phyloP scores from a whole-genome alignment of 2,888 invertebrate genomes.

The Cheilosia vulpina region DNA sequence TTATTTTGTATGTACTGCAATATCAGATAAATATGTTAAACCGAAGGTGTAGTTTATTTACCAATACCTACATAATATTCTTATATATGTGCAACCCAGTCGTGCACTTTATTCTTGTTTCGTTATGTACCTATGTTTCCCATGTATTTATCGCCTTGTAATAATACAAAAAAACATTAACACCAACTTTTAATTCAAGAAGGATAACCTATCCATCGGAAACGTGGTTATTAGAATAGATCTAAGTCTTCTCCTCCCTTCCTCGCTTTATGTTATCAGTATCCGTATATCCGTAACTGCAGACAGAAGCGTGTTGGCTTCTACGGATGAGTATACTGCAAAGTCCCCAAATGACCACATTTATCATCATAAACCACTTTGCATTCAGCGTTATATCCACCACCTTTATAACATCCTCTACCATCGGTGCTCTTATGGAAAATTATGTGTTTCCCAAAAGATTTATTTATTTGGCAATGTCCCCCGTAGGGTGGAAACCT shows the following conservation, averaged over 20 bases:
- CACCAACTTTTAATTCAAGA: slow-evolving; percentile 40
- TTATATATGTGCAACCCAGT: too few species aligned
- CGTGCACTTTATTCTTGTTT: too few species aligned
- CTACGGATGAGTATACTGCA: slow-evolving; percentile 6
- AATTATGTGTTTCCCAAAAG: slow-evolving; percentile 52
- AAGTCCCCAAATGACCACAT: slow-evolving; percentile 54
- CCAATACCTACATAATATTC: too few species aligned
- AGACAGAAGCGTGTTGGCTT: slow-evolving; percentile 27
- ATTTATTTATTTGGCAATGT: slow-evolving; percentile 51
- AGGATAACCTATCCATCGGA: slow-evolving; percentile 20
- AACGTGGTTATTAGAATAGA: background rate
- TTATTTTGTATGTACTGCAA: too few species aligned
- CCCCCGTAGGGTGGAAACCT: background rate
- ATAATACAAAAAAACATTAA: slow-evolving; percentile 26
- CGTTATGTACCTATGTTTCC: too few species aligned
- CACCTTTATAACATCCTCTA: slow-evolving; percentile 7
- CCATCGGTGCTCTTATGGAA: slow-evolving; percentile 29
- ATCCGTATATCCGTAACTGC: slow-evolving; percentile 25
- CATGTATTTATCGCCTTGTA: background rate
- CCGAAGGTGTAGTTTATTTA: too few species aligned
- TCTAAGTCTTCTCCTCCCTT: background rate
- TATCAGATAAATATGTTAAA: too few species aligned
- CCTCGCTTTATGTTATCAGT: background rate
- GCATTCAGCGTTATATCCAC: slow-evolving; percentile 35
- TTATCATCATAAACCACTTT: slow-evolving; percentile 60